Base-by-base conservation (phyloP, 2,888 invertebrate species). In the Danaus chrysippus region DNA sequence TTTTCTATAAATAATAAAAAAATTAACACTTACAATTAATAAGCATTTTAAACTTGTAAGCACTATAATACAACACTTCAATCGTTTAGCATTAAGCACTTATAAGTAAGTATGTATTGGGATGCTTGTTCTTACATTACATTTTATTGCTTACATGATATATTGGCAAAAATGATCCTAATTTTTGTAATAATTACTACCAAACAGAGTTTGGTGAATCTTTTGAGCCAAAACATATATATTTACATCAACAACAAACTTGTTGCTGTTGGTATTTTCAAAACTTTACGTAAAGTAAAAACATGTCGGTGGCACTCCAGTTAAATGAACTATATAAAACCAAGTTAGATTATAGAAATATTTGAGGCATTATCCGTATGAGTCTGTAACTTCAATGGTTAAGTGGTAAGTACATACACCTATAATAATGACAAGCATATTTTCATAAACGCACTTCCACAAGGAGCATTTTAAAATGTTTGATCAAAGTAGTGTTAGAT, bases 121-220 rank as follows among this genome's bases (percentile, higher is more conserved):
- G 63, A 58, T 56, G 56, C 44, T 55, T 57, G 62, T 59, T 53
- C 69, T 69, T 71, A 72, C 42, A 56, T 61, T 66, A 66, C 66
- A 66, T 66, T 52, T 67, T 86, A 87, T 86, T 87, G 86, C 85
- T 87, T 86, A 84, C 68, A 79, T 84, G 83, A 84, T 85, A 84
- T 77, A 85, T 83, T 82, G 82, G 83, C 82, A 76, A 78, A 73
- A 78, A 74, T 71, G 75, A 82, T 83, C 85, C 84, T 67, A 72
- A 67, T 73, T 70, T 82, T 81, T 77, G 74, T 81, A 82, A 69
- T 67, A 66, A 71, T 77, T 74, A 74, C 81, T 78, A 80, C 73
- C 80, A 81, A 34, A 34, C 79, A 80, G 78, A 82, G 81, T 71
- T 74, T 68, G 69, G 67, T 62, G 65, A 64, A 9, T 62, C 61